A percentile compares a stretch with the other conserved stretches of the same genome.
Conservation (phyloP, 92 coral and sea anemone species). For the Diadumene lineata region DNA sequence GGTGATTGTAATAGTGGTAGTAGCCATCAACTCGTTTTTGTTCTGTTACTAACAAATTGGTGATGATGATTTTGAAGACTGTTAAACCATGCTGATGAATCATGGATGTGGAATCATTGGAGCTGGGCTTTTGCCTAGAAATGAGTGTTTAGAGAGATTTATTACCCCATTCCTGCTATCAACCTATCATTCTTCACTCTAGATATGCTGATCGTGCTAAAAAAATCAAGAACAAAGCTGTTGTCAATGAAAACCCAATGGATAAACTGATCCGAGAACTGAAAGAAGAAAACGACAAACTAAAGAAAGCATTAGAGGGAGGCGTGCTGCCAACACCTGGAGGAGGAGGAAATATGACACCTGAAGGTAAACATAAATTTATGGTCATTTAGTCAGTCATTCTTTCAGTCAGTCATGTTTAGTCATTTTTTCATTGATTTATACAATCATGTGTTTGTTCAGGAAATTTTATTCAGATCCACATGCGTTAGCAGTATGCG, state of each 20-base stretch:
- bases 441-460: background rate
- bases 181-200: too few relatives aligned
- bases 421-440: background rate
- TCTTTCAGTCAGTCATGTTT: background rate
- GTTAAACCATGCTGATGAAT: background rate
- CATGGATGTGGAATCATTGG: too few relatives aligned
- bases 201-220: slow-evolving; percentile 99
- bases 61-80: background rate
- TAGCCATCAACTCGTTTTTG: too few relatives aligned
- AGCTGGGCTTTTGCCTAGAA: too few relatives aligned
- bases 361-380: slow-evolving; percentile 24
- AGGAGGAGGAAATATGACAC: slow-evolving; percentile 40
- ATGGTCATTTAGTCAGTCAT: background rate
- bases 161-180: too few relatives aligned
- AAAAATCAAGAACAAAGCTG: slow-evolving; percentile 99
- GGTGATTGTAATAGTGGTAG: background rate
- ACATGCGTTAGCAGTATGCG: too few relatives aligned
- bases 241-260: slow-evolving; percentile 98
- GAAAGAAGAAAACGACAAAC: slow-evolving; percentile 88
- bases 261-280: slow-evolving; percentile 94
- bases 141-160: too few relatives aligned
- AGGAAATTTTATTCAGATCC: too few relatives aligned
- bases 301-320: slow-evolving; percentile 82
- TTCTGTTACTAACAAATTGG: background rate
- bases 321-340: slow-evolving; percentile 43